Conservation (phyloP, 2,888 invertebrate genomes). For the Piscicola geometra region DNA sequence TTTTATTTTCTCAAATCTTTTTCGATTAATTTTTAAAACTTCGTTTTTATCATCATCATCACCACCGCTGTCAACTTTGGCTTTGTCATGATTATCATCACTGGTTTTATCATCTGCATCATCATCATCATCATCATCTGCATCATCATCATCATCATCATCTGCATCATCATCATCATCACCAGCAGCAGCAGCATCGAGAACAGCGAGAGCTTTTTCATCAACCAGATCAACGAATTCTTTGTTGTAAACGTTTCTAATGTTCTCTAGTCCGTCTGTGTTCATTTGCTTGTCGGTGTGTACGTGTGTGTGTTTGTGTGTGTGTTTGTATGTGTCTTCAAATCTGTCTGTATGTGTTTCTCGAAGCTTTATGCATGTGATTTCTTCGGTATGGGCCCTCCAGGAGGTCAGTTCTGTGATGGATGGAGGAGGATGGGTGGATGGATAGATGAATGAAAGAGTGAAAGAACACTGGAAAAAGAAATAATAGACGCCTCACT, state of each 20-base stretch:
- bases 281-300: background rate
- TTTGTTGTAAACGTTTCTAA: background rate
- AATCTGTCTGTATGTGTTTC: background rate
- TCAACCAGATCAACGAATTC: background rate
- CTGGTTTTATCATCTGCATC: too few species aligned
- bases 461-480: too few species aligned
- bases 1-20: too few species aligned
- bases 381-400: conserved; percentile 2
- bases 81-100: too few species aligned
- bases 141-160: conserved; percentile 12
- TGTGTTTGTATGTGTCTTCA: background rate
- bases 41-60: too few species aligned
- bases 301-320: background rate
- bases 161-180: background rate
- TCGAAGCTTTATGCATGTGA: background rate
- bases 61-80: too few species aligned
- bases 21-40: too few species aligned
- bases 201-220: background rate
- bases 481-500: too few species aligned
- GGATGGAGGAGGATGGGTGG: background rate
- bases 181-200: too few species aligned
- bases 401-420: background rate
- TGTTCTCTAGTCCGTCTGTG: background rate
- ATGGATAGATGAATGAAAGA: too few species aligned
- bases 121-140: conserved; percentile 47